A percentile compares a stretch with the other conserved stretches of the same genome.
Conservation (phyloP, 2,888 invertebrate genomes). For the Conchocele bisecta region DNA sequence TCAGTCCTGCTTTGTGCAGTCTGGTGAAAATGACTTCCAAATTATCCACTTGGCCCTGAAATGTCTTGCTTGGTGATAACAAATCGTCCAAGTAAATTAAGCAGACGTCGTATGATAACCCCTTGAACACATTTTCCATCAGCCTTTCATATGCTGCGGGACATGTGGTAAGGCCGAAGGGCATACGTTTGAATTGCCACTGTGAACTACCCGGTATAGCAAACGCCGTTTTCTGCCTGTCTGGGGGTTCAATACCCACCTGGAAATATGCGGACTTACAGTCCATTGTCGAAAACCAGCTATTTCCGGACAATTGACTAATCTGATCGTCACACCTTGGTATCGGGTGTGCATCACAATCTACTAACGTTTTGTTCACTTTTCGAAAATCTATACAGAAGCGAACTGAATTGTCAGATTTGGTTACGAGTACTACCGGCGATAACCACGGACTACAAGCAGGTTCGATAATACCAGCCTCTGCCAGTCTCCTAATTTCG, state of each 20-base stretch:
- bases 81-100: conserved; percentile 48
- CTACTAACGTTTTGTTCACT: conserved; percentile 18
- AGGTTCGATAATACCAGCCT: too few relatives aligned
- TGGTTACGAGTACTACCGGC: conserved; percentile 50
- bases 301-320: conserved; percentile 32
- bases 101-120: conserved; percentile 27
- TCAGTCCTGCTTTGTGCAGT: conserved; percentile 31
- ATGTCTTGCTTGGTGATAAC: conserved; percentile 24
- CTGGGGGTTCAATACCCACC: conserved; percentile 33
- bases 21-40: conserved; percentile 35
- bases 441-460: conserved; percentile 55
- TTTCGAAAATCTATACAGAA: background rate
- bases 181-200: conserved; percentile 44
- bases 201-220: conserved; percentile 37
- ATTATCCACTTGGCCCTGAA: conserved; percentile 28
- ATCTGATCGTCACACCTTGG: conserved; percentile 58
- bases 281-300: conserved; percentile 47
- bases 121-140: conserved; percentile 46
- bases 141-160: conserved; percentile 43
- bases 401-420: conserved; percentile 38
- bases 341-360: conserved; percentile 53
- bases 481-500: too few relatives aligned
- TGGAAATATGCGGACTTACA: conserved; percentile 52
- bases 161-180: conserved; percentile 52
- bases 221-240: conserved; percentile 45